Base-by-base conservation (phyloP, 2,888 invertebrate species). In the Metellina segmentata region DNA sequence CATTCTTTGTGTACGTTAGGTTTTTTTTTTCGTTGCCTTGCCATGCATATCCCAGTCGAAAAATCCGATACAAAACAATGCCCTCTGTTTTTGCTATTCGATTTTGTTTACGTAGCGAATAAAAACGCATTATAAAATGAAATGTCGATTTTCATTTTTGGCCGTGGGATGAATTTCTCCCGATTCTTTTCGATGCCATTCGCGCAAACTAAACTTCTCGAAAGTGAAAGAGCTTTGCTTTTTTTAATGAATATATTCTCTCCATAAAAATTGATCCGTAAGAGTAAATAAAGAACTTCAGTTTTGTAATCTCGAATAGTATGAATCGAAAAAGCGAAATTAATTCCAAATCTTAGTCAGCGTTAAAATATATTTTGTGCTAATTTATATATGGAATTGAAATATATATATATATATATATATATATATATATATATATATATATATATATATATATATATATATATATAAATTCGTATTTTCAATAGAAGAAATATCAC, bases 111-210 rank as follows among this genome's bases (percentile, higher is more conserved):
- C 82, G 77, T 16, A 20, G 13, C 61, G 87, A 87, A 87, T 87
- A 91, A 87, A 87, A 82, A 82, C 83, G 19, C 87, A 85, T 91
- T 91, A 91, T 82, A 82, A 91, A 85, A 83, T 83, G 71, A 89
- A 91, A 91, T 81, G 87, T 91, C 83, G 91, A 91, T 91, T 87
- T 87, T 83, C 83, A 82, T 91, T 91, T 81, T 86, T 61, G 86
- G 70, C 81, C 70, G 13, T 8, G 34, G 85, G 90, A 82, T 91
- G 81, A 61, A 86, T 91, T 78, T 85, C 90, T 69, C 6, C 71
- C 34, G 53, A 53, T 79, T 77, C 53, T 85, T 53, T 72, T 48
- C 61, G 85, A 75, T 85, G 53, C 61, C 53, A 85, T 61, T 61
- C 75, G 77, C 19, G 71, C 48, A 75, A 85, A 53, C 69, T 69